Evolutionary conservation across 2,113 vertebrate species (phyloP).

Genomic region (Lucifuga dentata): DNA sequence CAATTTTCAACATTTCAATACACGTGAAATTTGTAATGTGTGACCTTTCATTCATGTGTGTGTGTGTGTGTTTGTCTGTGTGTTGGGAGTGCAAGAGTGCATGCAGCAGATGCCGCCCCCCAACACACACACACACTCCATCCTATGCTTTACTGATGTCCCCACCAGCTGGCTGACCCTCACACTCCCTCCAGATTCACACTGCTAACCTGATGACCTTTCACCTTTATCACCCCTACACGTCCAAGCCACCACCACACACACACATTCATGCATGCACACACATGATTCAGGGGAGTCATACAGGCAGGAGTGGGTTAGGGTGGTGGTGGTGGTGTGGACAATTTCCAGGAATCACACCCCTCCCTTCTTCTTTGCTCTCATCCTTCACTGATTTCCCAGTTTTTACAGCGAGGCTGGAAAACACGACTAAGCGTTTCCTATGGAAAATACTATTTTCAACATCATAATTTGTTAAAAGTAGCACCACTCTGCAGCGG

Average conservation of each 20-base stretch:
- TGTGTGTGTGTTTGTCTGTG: constrained; percentile 6
- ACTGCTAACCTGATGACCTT: constrained; percentile 30
- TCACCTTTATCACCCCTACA: constrained; percentile 20
- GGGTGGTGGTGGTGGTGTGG: constrained; percentile 17
- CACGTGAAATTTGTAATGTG: too few species aligned
- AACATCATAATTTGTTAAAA: background rate
- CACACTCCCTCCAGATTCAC: constrained; percentile 18
- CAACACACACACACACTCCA: too few species aligned
- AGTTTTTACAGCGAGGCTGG: constrained; percentile 50
- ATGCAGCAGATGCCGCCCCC: constrained; percentile 15
- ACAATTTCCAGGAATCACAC: constrained; percentile 47
- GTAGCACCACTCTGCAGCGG: constrained; percentile 13
- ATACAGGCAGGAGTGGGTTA: constrained; percentile 14
- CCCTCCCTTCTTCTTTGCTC: constrained; percentile 18
- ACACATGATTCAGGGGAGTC: constrained; percentile 11
- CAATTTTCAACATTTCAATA: too few species aligned
- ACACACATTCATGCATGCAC: background rate
- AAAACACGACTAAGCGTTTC: constrained; percentile 54
- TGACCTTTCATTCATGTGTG: too few species aligned
- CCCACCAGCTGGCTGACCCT: constrained; percentile 55
- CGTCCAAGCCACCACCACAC: background rate
- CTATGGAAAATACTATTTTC: constrained; percentile 49
- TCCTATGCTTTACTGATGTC: too few species aligned
- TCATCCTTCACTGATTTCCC: constrained; percentile 57
- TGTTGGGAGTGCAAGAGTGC: too few species aligned